Conservation (phyloP, 2,888 invertebrate genomes). For the Allacma fusca region DNA sequence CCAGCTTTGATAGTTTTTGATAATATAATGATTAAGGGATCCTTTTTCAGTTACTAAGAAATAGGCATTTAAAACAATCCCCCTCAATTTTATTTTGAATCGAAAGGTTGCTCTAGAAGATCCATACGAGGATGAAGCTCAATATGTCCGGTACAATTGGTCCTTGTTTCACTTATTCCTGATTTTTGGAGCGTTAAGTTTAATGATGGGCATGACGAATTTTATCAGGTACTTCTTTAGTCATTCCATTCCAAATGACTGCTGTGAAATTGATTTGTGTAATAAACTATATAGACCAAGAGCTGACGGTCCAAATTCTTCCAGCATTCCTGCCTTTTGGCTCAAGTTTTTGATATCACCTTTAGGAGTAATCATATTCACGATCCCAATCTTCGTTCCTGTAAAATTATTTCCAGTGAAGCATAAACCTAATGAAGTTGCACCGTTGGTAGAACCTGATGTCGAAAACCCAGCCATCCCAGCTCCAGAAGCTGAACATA, state of each 20-base stretch:
- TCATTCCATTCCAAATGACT: too few relatives aligned
- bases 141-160: constrained; percentile 1
- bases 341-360: constrained; percentile 26
- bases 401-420: constrained; percentile 5
- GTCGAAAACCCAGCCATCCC: not conserved
- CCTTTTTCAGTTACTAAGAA: too few relatives aligned
- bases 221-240: not conserved
- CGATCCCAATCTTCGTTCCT: constrained; percentile 5
- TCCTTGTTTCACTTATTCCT: constrained; percentile 12
- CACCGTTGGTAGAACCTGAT: not conserved
- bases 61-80: too few relatives aligned
- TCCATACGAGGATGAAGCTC: constrained; percentile 16
- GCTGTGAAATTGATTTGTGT: too few relatives aligned
- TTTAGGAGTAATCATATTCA: constrained; percentile 1
- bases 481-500: too few relatives aligned
- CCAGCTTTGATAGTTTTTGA: too few relatives aligned
- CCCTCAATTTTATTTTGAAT: too few relatives aligned
- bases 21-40: too few relatives aligned
- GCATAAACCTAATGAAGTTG: not conserved
- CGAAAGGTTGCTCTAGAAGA: not conserved
- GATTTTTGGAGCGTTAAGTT: not conserved
- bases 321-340: constrained; percentile 13
- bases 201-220: constrained; percentile 33
- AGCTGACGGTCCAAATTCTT: constrained; percentile 24
- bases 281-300: too few relatives aligned